Base-by-base conservation (phyloP, 2,888 invertebrate species). In the Melieria omissa region DNA sequence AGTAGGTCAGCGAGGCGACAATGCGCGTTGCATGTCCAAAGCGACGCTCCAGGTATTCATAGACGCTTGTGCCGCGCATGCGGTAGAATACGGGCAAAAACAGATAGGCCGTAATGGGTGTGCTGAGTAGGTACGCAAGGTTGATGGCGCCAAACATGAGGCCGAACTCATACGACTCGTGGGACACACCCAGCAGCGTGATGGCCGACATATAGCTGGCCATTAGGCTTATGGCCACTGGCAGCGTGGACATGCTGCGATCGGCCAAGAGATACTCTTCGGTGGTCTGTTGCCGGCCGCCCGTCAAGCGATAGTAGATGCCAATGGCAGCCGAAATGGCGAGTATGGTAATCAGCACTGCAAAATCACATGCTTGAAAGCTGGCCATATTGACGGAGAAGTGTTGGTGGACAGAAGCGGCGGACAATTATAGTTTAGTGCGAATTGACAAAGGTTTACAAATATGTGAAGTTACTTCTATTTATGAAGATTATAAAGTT, bases 151-250 rank as follows among this genome's bases (percentile, higher is more conserved):
- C 88, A 84, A 96, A 95, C 81, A 93, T 92, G 76, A 93, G 91
- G 54, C 96, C 96, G 82, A 90, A 93, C 76, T 91, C 91, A 85
- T 96, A 97, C 82, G 93, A 93, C 86, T 97, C 97, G 16, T 93
- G 91, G 44, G 95, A 94, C 42, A 96, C 94, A n/a, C 97, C 97
- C 60, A 97, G 88, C 45, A 97, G 85, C 0, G 95, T 93, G 73
- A 97, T 92, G 62, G 96, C 95, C 0, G 96, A 96, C 93, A 97
- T 95, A 85, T 96, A 96, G 29, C 95, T 95, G 5, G 96, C 96
- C 93, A 96, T 95, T 70, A 97, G 86, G 4, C 96, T 96, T 76
- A 96, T 93, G 6, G 95, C 93, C 0, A 97, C 95, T 0, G 96
- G 95, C 54, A 90, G 83, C 77, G 94, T 89, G 3, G 93, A 91